Evolutionary conservation across 2,888 invertebrate species (phyloP), one percentile per base, ranked within the genome.

Genomic region (Sisyra nigra): DNA sequence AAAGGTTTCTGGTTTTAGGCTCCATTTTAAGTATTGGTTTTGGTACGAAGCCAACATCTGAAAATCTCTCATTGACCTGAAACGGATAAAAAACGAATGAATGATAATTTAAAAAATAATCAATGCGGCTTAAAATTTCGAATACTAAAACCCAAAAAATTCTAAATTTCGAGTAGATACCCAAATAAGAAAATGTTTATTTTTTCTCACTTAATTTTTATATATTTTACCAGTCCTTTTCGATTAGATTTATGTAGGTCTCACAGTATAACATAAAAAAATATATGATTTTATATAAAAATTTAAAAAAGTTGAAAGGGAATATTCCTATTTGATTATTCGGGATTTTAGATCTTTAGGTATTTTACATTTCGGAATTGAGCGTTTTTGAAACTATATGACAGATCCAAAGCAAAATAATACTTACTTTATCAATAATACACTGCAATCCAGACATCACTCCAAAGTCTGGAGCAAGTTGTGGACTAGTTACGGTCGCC

Each of bases 401-500:
- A n/a, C n/a, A n/a, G 32, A 34, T n/a, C n/a, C 15, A 36, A 15
- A 39, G 11, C 35, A 42, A 19, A 47, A 47, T 31, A 30, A 40
- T 32, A 48, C 53, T 57, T 57, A 76, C 77, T 68, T 84, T 86
- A 58, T 87, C 82, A 42, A 88, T 83, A 51, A 89, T 86, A 58
- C 89, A 89, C 55, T 87, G 84, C 13, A 91, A 66, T 18, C 91
- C 91, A 3, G 88, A 87, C 71, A 89, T 86, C 1, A 88, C 87
- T 3, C 87, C 86, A 52, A 91, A 89, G 53, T 88, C 89, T 0
- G 89, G 89, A 0, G 83, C 82, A 39, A 91, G 59, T 51, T 83
- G 80, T 2, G 83, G 78, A 0, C 84, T 80, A 11, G 82, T 82
- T 19, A 88, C 77, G 7, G 76, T 76, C 2, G 80, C 80, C 57